Evolutionary conservation across 2,888 invertebrate species (phyloP).

Genomic region (Dione juno): DNA sequence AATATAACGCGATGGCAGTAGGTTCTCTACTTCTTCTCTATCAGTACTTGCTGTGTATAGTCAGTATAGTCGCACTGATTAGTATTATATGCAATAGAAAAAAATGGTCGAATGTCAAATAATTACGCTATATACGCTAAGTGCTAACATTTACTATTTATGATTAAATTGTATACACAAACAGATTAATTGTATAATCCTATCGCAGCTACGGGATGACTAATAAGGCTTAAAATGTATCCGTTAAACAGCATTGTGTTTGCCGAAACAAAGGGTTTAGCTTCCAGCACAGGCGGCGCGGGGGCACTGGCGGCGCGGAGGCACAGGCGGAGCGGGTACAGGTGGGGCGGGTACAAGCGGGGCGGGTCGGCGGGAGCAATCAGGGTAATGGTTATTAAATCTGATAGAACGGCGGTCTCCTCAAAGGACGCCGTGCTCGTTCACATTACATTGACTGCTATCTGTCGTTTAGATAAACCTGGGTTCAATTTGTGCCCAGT

Average conservation of each 20-base stretch:
- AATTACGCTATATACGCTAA: too few species aligned
- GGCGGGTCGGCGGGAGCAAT: conserved; percentile 22
- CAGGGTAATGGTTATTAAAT: conserved; percentile 45
- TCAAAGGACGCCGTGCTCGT: conserved; percentile 30
- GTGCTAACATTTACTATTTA: too few species aligned
- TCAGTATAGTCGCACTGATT: too few species aligned
- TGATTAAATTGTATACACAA: not conserved
- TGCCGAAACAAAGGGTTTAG: conserved; percentile 19
- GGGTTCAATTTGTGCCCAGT: conserved; percentile 11
- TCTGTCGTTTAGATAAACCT: conserved; percentile 34
- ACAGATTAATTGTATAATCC: not conserved
- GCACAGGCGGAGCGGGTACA: not conserved
- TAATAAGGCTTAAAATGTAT: conserved; percentile 3
- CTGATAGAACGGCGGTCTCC: conserved; percentile 41
- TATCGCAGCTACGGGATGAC: not conserved
- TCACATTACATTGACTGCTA: conserved; percentile 29
- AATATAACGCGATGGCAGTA: too few species aligned
- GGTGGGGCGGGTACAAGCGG: not conserved
- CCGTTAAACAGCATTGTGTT: conserved; percentile 16
- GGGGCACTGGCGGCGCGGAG: too few species aligned
- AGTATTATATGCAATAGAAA: too few species aligned
- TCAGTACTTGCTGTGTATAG: too few species aligned
- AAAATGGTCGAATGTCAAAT: too few species aligned
- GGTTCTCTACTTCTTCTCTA: too few species aligned
- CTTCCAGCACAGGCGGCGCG: not conserved